phyloP scores from a whole-genome alignment of 1,140 invertebrate species.

The Xylocopa sonorina region DNA sequence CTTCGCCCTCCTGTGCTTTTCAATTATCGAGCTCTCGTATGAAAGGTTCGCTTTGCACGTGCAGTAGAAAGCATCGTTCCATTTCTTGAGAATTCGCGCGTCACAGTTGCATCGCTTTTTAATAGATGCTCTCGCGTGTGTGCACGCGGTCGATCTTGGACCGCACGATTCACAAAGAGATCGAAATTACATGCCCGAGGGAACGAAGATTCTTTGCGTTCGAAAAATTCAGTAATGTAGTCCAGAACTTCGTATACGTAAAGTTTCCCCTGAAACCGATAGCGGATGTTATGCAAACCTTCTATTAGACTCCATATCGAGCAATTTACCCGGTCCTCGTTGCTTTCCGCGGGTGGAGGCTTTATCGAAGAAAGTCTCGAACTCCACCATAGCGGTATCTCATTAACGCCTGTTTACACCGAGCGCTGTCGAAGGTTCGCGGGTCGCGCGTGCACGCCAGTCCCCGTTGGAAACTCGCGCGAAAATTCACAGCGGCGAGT shows the following conservation, averaged over 20 bases:
- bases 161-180: neutral
- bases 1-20: neutral
- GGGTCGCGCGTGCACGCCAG: constrained; percentile 1
- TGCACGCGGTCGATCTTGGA: neutral
- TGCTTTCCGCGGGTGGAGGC: neutral
- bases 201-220: neutral
- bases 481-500: constrained; percentile 55
- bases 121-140: neutral
- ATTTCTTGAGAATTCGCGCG: neutral
- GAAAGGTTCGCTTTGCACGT: neutral
- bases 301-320: neutral
- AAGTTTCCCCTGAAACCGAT: neutral
- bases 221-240: neutral
- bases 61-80: neutral
- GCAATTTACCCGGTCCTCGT: constrained; percentile 4
- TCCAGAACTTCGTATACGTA: neutral
- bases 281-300: neutral
- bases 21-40: constrained; percentile 21
- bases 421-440: neutral
- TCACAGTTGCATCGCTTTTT: neutral
- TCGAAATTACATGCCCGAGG: neutral
- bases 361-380: constrained; percentile 15
- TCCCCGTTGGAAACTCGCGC: constrained; percentile 11
- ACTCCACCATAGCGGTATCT: constrained; percentile 13
- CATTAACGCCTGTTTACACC: constrained; percentile 54